Base-by-base conservation (phyloP, 2,888 invertebrate genomes). In the Zygaena filipendulae region DNA sequence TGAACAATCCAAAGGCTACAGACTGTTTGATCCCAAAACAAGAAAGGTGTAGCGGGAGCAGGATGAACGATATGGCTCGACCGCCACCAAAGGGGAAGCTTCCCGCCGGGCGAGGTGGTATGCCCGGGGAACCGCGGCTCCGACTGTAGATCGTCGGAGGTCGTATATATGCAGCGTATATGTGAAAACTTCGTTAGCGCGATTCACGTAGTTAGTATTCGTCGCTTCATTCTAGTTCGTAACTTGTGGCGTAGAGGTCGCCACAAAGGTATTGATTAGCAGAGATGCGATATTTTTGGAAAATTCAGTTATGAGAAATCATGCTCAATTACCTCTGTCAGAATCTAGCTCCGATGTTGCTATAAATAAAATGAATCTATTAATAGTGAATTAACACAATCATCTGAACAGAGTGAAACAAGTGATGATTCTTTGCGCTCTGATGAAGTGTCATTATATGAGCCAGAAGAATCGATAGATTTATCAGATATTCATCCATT, bases 261-360 rank as follows among this genome's bases (percentile, higher is more conserved):
- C n/a, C n/a, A n/a, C n/a, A n/a, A n/a, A n/a, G n/a, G 9, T 11
- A 12, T 10, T 14, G n/a, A 19, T 14, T 13, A 19, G 18, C n/a
- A 20, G 13, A 20, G 18, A n/a, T 13, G 25, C 20, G 20, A 14
- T 22, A 7, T 12, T 25, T 16, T 26, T 26, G 8, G 25, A 26
- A 26, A 13, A 7, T 16, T 5, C 21, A 23, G 34, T 43, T n/a
- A 25, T 27, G 21, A 47, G 37, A 21, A 33, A 40, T 20, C 29
- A 16, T 2, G 35, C 32, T n/a, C 20, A 21, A 13, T 26, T 32
- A 25, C 25, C 39, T 8, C 33, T 31, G 18, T 18, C n/a, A 9
- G 8, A 39, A 6, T 18, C 30, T 13, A 18, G 35, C 3, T 38
- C 40, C 22, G 31, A 37, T 21, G 36, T 33, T 4, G 5, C 10